phyloP scores from a whole-genome alignment of 2,888 invertebrate species.

The Eupithecia tripunctaria region DNA sequence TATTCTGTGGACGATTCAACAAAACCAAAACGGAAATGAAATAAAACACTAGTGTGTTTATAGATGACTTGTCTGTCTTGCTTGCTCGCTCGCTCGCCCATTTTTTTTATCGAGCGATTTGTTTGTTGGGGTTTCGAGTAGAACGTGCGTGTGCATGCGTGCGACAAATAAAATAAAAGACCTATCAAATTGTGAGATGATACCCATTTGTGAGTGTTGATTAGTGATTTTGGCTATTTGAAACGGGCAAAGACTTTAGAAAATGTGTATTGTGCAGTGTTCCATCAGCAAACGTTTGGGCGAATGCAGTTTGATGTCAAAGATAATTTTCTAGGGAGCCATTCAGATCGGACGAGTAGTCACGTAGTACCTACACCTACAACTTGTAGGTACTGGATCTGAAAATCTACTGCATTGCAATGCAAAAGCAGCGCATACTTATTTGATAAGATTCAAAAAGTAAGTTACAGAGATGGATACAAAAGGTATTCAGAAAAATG shows the following conservation, averaged over 20 bases:
- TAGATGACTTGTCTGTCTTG: neutral
- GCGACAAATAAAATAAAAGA: neutral
- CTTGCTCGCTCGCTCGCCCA: neutral
- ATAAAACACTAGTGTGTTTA: neutral
- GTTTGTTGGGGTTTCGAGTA: neutral
- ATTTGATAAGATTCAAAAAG: neutral
- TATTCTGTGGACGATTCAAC: neutral
- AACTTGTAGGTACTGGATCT: neutral
- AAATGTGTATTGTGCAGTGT: neutral
- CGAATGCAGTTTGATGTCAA: constrained; percentile 10
- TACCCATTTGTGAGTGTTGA: neutral
- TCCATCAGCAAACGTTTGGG: neutral
- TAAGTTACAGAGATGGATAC: constrained; percentile 69
- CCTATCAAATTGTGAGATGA: neutral
- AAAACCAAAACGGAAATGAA: constrained; percentile 5
- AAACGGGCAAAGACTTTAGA: neutral
- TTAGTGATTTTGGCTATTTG: constrained; percentile 3
- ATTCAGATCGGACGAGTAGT: constrained; percentile 82
- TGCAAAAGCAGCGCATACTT: constrained; percentile 10
- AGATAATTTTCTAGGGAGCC: constrained; percentile 64
- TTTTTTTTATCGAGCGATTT: constrained; percentile 7
- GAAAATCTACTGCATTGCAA: constrained; percentile 23
- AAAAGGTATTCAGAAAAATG: constrained; percentile 82
- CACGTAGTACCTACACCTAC: constrained; percentile 66
- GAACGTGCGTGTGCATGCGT: constrained; percentile 13